Conservation (phyloP, 2,888 invertebrate genomes). For the Thymelicus lineola region DNA sequence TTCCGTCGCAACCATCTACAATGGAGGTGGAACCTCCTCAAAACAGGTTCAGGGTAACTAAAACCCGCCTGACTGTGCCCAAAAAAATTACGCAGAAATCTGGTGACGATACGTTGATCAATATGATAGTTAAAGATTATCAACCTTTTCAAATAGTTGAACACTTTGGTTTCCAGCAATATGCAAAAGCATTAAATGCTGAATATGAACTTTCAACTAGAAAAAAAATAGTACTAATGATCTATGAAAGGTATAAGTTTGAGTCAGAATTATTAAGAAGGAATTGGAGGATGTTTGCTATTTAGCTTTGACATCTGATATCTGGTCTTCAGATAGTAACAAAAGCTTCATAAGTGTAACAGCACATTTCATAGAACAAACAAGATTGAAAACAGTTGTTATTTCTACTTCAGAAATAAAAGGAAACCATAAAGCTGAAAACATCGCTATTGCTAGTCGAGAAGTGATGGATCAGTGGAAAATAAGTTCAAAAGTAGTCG, state of each 20-base stretch:
- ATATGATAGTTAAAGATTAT: conserved; percentile 2
- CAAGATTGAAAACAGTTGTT: background rate
- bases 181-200: background rate
- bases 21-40: too few relatives aligned
- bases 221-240: background rate
- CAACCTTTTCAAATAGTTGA: conserved; percentile 5
- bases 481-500: too few relatives aligned
- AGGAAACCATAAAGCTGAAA: background rate
- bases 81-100: too few relatives aligned
- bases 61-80: too few relatives aligned
- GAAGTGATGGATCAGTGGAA: background rate
- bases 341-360: conserved; percentile 4
- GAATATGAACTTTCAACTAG: background rate
- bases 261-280: background rate
- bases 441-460: conserved; percentile 5
- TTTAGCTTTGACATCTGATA: conserved; percentile 11
- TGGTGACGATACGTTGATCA: background rate
- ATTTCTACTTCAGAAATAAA: background rate
- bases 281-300: background rate
- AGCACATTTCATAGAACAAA: background rate
- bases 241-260: background rate
- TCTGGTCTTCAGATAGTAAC: conserved; percentile 14
- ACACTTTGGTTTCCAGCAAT: background rate
- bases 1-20: too few relatives aligned
- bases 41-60: too few relatives aligned